phyloP scores from a whole-genome alignment of 2,797 vertebrate genomes.

The Channa striata region DNA sequence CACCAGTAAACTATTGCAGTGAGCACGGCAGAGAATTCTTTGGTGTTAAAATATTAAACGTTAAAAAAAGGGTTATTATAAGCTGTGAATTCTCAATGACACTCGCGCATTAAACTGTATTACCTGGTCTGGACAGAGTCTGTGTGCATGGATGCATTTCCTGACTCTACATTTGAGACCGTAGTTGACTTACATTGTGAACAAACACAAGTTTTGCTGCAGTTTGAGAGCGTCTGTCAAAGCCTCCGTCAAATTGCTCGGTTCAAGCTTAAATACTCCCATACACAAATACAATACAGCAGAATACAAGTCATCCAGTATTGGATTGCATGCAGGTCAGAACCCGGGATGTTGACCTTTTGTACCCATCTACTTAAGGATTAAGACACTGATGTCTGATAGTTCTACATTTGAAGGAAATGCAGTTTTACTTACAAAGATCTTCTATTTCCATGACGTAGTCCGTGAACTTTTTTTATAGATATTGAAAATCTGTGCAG shows the following conservation, averaged over 20 bases:
- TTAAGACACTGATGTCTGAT: conserved; percentile 1
- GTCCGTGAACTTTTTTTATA: too few relatives aligned
- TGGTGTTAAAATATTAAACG: not conserved
- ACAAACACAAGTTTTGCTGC: conserved; percentile 40
- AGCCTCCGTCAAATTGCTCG: conserved; percentile 55
- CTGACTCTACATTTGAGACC: too few relatives aligned
- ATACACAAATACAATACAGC: conserved; percentile 17
- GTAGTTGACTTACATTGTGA: too few relatives aligned
- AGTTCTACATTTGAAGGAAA: not conserved
- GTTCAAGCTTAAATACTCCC: conserved; percentile 49
- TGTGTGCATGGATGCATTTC: too few relatives aligned
- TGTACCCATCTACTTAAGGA: conserved; percentile 7
- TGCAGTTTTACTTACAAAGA: not conserved
- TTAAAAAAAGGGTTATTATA: conserved; percentile 6
- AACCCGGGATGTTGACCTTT: not conserved
- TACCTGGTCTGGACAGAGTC: too few relatives aligned
- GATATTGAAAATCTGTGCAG: too few relatives aligned
- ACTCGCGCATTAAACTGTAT: too few relatives aligned
- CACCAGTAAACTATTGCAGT: conserved; percentile 2
- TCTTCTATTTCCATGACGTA: not conserved
- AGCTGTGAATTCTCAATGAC: conserved; percentile 2
- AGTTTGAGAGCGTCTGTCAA: conserved; percentile 37
- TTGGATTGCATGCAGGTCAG: conserved; percentile 19
- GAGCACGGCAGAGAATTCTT: conserved; percentile 4
- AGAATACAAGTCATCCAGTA: conserved; percentile 36